Evolutionary conservation across 2,888 invertebrate genomes (phyloP).

Genomic region (Ormyrus rosae): DNA sequence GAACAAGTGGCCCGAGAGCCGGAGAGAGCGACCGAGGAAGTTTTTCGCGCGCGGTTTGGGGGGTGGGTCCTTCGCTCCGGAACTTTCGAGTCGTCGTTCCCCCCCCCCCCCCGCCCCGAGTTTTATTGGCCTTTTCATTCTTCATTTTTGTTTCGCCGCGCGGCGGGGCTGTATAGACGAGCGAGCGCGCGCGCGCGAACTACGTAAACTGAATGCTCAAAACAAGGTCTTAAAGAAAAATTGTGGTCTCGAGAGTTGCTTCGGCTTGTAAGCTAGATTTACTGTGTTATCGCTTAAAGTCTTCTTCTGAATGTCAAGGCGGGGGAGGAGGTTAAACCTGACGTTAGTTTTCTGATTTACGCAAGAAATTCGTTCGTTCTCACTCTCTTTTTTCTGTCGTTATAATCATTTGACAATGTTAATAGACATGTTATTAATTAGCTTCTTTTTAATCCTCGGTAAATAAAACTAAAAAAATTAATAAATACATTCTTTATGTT

Average conservation of each 20-base stretch:
- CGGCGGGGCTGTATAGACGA: background rate
- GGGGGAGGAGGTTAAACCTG: too few relatives aligned
- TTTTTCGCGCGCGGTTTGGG: slow-evolving; percentile 50
- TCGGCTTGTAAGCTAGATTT: too few relatives aligned
- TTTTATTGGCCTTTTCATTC: slow-evolving; percentile 49
- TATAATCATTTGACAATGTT: too few relatives aligned
- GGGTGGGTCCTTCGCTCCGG: background rate
- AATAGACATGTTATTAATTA: too few relatives aligned
- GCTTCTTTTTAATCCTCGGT: too few relatives aligned
- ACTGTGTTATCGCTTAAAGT: too few relatives aligned
- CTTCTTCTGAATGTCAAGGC: too few relatives aligned
- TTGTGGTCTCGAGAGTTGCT: slow-evolving; percentile 6
- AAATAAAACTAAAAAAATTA: too few relatives aligned
- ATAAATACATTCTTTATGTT: slow-evolving; percentile 20
- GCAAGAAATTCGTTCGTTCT: too few relatives aligned
- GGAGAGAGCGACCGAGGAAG: slow-evolving; percentile 10
- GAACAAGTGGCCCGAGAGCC: slow-evolving; percentile 39
- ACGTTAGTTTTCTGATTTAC: too few relatives aligned
- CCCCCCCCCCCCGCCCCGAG: background rate
- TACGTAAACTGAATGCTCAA: slow-evolving; percentile 32
- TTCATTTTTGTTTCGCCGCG: slow-evolving; percentile 43
- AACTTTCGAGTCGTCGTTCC: slow-evolving; percentile 34
- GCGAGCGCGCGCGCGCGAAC: background rate
- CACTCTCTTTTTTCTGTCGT: too few relatives aligned
- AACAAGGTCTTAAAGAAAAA: slow-evolving; percentile 52